Evolutionary conservation across 1,140 invertebrate genomes (phyloP).

Genomic region (Drosophila ercepeae): DNA sequence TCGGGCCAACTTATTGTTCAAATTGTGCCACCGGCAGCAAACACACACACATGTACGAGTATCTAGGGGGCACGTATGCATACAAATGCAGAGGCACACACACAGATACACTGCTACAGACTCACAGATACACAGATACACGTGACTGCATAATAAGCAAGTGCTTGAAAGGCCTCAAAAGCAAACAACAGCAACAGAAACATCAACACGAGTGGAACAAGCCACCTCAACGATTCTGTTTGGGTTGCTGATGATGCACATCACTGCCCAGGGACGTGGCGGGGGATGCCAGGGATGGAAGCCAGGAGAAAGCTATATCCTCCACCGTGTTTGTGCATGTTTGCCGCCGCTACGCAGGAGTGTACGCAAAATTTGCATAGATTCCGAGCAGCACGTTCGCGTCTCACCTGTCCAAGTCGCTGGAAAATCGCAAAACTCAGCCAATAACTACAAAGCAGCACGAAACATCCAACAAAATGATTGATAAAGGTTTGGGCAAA

Average conservation of each 20-base stretch:
- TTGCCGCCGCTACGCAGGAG: constrained; percentile 36
- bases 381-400: constrained; percentile 42
- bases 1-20: constrained; percentile 51
- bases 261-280: constrained; percentile 12
- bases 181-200: constrained; percentile 43
- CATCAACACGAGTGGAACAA: constrained; percentile 41
- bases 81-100: too few relatives aligned
- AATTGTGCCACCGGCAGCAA: constrained; percentile 47
- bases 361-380: constrained; percentile 63
- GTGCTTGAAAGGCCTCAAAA: constrained; percentile 50
- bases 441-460: constrained; percentile 1
- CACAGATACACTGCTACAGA: not conserved
- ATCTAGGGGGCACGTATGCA: not conserved
- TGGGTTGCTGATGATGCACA: constrained; percentile 45
- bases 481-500: not conserved
- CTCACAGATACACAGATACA: constrained; percentile 26
- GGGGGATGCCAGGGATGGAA: not conserved
- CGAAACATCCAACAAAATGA: not conserved
- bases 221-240: constrained; percentile 50
- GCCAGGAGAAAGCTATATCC: not conserved
- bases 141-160: constrained; percentile 46
- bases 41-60: constrained; percentile 1
- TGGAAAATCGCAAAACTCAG: not conserved
- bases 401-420: constrained; percentile 19
- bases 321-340: constrained; percentile 43